Percentiles rank a stretch among this genome's conserved stretches.
phyloP scores from a whole-genome alignment of 2,797 vertebrate genomes.

The Characodon lateralis region DNA sequence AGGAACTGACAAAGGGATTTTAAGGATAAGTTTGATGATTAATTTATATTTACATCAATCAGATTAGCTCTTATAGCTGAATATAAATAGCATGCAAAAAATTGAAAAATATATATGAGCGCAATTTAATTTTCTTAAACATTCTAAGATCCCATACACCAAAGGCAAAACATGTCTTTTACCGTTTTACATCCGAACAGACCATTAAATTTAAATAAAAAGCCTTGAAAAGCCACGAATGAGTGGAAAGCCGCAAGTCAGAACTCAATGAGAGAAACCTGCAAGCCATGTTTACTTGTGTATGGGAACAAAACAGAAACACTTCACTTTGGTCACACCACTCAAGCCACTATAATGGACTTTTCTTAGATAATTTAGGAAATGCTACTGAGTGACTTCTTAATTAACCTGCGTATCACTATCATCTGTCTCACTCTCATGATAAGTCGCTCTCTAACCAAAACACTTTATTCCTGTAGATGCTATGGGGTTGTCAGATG shows the following conservation, averaged over 20 bases:
- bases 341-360: background rate
- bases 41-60: no score
- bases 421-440: background rate
- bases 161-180: background rate
- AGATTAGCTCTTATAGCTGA: background rate
- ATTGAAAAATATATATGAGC: no score
- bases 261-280: background rate
- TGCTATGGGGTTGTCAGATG: slow-evolving; percentile 87
- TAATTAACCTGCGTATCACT: background rate
- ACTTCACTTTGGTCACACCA: background rate
- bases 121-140: no score
- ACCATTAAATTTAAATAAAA: background rate
- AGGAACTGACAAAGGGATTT: background rate
- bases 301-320: background rate
- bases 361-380: background rate
- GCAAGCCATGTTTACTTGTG: no score
- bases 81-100: background rate
- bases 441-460: background rate
- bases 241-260: background rate
- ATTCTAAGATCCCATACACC: background rate
- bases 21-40: background rate
- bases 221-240: background rate
- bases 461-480: slow-evolving; percentile 64
- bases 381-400: background rate
- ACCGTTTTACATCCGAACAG: background rate